A percentile compares a stretch with the other conserved stretches of the same genome.
These are phyloP conservation scores for Ennomos erosarius DNA, from an alignment of 2,888 invertebrate genomes.

Conservation along the genomic window DNA sequence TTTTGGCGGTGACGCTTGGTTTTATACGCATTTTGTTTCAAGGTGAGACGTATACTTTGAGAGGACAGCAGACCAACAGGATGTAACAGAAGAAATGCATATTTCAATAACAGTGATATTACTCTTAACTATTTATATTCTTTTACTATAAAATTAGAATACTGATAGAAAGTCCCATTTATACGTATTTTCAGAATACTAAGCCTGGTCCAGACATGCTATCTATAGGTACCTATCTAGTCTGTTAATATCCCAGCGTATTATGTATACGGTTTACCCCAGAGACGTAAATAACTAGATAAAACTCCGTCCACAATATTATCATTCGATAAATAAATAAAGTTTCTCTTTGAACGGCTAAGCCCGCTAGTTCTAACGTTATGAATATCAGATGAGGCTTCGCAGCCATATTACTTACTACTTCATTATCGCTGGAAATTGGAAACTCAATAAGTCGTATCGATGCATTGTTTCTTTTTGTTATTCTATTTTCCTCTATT, in stretches of 20 bases:
- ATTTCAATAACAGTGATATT: too few species aligned
- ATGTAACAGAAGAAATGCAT: too few species aligned
- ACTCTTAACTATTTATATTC: too few species aligned
- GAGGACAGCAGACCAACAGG: too few species aligned
- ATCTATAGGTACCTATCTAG: background rate
- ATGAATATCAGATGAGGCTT: conserved; percentile 69
- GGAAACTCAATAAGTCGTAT: conserved; percentile 63
- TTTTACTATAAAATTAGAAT: too few species aligned
- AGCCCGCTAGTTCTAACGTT: conserved; percentile 59
- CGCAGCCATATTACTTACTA: conserved; percentile 51
- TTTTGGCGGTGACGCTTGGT: conserved; percentile 16
- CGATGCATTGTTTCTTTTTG: conserved; percentile 33
- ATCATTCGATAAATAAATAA: conserved; percentile 34
- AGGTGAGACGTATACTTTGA: background rate
- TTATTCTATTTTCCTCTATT: conserved; percentile 18
- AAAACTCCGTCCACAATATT: conserved; percentile 24
- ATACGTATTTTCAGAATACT: too few species aligned
- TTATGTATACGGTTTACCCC: conserved; percentile 6
- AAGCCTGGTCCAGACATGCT: too few species aligned
- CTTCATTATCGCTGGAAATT: conserved; percentile 72
- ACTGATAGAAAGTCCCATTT: too few species aligned
- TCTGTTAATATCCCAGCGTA: conserved; percentile 1
- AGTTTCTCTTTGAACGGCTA: conserved; percentile 32
- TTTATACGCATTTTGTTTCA: conserved; percentile 13
- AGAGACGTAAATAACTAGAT: conserved; percentile 22